Conservation (phyloP, 1,140 invertebrate genomes). For the Scylla paramamosain region DNA sequence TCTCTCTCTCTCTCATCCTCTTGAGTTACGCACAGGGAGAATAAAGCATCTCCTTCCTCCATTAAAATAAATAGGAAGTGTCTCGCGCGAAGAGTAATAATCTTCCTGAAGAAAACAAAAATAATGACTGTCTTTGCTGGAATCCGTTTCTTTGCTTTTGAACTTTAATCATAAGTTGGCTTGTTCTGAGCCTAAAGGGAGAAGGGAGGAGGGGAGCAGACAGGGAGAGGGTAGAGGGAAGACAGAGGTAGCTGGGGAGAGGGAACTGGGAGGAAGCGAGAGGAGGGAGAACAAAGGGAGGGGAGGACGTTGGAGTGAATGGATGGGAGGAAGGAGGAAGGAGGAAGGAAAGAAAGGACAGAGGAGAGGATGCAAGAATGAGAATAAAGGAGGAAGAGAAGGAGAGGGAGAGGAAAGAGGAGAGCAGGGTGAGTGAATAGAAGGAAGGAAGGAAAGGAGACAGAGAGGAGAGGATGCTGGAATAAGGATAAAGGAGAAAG, state of each 20-base stretch:
- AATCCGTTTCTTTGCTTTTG: no score
- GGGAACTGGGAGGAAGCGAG: not conserved
- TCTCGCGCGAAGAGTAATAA: no score
- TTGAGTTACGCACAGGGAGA: no score
- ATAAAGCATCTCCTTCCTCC: not conserved
- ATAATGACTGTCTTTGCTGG: not conserved
- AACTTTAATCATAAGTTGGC: no score
- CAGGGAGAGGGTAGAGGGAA: not conserved
- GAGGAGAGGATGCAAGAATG: not conserved
- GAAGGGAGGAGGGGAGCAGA: not conserved
- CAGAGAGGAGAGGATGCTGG: no score
- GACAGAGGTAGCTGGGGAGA: not conserved
- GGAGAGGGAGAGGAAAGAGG: not conserved
- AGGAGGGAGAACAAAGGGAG: not conserved
- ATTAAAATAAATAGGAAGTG: no score
- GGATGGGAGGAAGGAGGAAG: not conserved
- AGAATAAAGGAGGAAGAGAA: not conserved
- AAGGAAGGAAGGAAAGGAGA: no score
- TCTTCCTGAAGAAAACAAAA: not conserved
- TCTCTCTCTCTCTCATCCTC: not conserved
- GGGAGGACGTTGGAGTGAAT: not conserved
- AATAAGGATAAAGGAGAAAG: no score
- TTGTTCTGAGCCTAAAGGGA: not conserved
- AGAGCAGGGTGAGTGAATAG: no score
- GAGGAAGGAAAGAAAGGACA: not conserved